Base-by-base conservation (phyloP, 2,113 vertebrate species). In the Eudyptes chrysolophus region DNA sequence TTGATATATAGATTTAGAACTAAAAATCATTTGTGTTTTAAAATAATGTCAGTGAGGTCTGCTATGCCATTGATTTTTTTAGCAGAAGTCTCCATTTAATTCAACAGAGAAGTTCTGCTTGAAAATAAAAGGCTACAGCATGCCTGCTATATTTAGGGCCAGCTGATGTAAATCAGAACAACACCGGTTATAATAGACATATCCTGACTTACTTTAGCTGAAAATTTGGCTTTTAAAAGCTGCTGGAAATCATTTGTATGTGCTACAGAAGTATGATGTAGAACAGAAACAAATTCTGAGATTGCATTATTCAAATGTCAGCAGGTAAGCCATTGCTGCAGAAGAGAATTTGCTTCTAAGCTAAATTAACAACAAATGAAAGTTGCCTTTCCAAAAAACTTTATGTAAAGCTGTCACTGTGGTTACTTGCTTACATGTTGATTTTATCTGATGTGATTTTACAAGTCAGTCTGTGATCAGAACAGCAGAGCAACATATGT, bases 11-110 rank as follows among this genome's bases (percentile, higher is more conserved):
- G 92, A 94, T 84, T 75, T 74, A 68, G 55, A 97, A 54, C 11
- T 92, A 84, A 93, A 93, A 94, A 83, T 93, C 58, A 94, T 84
- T 96, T 71, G 32, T 72, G 60, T 52, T 88, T 95, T 94, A 97
- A 96, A 95, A 84, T 66, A 58, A 84, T 51, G 88, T 68, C 86
- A 54, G 44, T 34, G 68, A 89, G 89, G 48, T 84, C 74, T 61
- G 51, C 58, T 84, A 48, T 65, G 64, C 21, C 44, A 94, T 94
- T 87, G 90, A 95, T 58, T 90, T 78, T 87, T 80, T 62, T 54
- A 84, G 51, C 48, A 92, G 72, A 87, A 71, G 24, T 42, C 65
- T 86, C 76, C 71, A 57, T 82, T 92, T 76, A 89, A 91, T 97
- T 84, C 89, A 84, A 69, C 52, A 66, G 38, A n/a, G 72, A 68